Conservation (phyloP, 2,113 vertebrate species). For the Aviceda subcristata region DNA sequence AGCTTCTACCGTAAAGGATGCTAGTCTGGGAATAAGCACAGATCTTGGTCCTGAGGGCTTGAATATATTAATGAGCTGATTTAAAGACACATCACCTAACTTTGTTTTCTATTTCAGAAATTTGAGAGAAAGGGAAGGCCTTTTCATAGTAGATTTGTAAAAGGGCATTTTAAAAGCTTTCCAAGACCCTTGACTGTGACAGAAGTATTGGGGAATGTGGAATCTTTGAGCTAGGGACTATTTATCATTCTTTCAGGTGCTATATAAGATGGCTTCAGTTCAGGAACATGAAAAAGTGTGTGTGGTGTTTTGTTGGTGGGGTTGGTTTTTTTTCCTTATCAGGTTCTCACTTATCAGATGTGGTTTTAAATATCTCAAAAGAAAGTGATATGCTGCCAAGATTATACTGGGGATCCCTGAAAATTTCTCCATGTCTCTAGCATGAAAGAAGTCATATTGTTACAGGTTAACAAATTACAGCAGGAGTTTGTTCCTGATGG, state of each 20-base stretch:
- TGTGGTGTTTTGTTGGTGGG: too few relatives aligned
- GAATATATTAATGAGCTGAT: not conserved
- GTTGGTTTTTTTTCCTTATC: not conserved
- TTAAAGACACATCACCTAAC: not conserved
- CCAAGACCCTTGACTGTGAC: not conserved
- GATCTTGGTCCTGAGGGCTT: not conserved
- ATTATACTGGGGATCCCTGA: not conserved
- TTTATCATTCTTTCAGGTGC: not conserved
- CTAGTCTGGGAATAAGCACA: not conserved
- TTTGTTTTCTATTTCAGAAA: not conserved
- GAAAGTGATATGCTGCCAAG: not conserved
- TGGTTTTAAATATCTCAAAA: not conserved
- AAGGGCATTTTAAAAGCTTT: not conserved
- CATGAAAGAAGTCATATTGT: not conserved
- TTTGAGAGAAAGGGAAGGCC: not conserved
- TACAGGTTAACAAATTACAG: not conserved
- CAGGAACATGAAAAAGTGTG: not conserved
- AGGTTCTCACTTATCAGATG: not conserved
- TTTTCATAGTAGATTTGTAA: not conserved
- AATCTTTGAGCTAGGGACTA: not conserved
- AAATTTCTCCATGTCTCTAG: not conserved
- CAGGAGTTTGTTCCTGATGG: not conserved
- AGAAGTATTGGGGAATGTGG: not conserved
- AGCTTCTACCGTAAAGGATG: not conserved
- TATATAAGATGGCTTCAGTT: not conserved